Base-by-base conservation (phyloP, 2,113 vertebrate genomes). In the Dromaius novaehollandiae region DNA sequence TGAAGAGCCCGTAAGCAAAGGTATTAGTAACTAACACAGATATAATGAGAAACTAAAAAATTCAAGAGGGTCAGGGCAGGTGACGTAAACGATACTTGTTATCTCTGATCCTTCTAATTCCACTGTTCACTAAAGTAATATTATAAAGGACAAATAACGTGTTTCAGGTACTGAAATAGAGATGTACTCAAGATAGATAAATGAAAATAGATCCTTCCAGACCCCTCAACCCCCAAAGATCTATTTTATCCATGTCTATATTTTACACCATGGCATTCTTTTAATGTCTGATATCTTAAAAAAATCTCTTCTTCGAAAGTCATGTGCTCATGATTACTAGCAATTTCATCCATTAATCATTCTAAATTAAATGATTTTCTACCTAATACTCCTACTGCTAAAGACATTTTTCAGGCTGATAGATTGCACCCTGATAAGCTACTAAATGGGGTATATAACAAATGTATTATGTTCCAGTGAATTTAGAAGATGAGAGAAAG, bases 311-410 rank as follows among this genome's bases (percentile, higher is more conserved):
- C 8, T 92, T 92, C 89, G 40, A 26, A 64, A 82, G 26, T 69
- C 28, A 13, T 50, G 5, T 70, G 22, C 73, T 22, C 24, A 42
- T 55, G 46, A 36, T 48, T 89, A 42, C 56, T 91, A 18, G 11
- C 22, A 84, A 95, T 86, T 83, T 84, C 66, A 91, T 79, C 66
- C 24, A 77, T 91, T 86, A 87, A 68, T 95, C 82, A 86, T 89
- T 71, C 7, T 58, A 88, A 93, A 42, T 92, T 30, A 94, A 82
- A 87, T 79, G 10, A 10, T 64, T 76, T 82, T 87, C 88, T 46
- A 20, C 10, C 10, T 32, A 53, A 2, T 64, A 38, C 12, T 91
- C 58, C n/a, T 88, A 8, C 60, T 61, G 14, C 26, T 82, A 32
- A 75, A 44, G 65, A 25, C 21, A 20, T 79, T 88, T 82, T 88